A percentile compares a stretch with the other conserved stretches of the same genome.
Evolutionary conservation across 2,113 vertebrate genomes (phyloP).

Genomic region (Gnathochromis pfefferi): DNA sequence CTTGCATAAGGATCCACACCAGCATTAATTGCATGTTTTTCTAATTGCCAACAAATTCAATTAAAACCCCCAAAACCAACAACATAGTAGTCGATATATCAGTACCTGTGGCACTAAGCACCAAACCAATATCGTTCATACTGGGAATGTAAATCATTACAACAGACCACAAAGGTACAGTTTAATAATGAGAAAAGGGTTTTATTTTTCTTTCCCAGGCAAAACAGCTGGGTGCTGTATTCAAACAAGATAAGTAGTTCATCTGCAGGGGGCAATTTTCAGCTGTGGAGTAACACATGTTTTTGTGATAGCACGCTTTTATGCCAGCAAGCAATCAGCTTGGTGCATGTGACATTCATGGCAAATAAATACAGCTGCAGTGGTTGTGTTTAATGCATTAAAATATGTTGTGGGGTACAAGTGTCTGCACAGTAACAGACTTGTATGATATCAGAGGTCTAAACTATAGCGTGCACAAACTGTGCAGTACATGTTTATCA

Average conservation of each 20-base stretch:
- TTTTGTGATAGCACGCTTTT: not conserved
- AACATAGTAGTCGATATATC: not conserved
- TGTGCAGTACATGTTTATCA: not conserved
- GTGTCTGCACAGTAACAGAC: not conserved
- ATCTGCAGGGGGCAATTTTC: not conserved
- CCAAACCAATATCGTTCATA: not conserved
- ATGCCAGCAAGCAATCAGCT: not conserved
- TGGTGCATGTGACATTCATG: not conserved
- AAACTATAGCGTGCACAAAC: not conserved
- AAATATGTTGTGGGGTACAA: not conserved
- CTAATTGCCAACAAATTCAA: not conserved
- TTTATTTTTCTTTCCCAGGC: not conserved
- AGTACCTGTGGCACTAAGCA: not conserved
- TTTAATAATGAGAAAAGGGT: not conserved
- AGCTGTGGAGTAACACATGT: not conserved
- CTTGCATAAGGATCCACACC: not conserved
- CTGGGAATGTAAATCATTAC: not conserved
- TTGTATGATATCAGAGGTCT: not conserved
- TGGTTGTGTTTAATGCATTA: not conserved
- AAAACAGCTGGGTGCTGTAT: not conserved
- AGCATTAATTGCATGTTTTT: not conserved
- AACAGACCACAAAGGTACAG: not conserved
- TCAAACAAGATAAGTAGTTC: not conserved
- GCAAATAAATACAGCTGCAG: not conserved
- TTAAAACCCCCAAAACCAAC: not conserved